Evolutionary conservation across 2,888 invertebrate genomes (phyloP), one percentile per base, ranked within the genome.

Genomic region (Apeira syringaria): DNA sequence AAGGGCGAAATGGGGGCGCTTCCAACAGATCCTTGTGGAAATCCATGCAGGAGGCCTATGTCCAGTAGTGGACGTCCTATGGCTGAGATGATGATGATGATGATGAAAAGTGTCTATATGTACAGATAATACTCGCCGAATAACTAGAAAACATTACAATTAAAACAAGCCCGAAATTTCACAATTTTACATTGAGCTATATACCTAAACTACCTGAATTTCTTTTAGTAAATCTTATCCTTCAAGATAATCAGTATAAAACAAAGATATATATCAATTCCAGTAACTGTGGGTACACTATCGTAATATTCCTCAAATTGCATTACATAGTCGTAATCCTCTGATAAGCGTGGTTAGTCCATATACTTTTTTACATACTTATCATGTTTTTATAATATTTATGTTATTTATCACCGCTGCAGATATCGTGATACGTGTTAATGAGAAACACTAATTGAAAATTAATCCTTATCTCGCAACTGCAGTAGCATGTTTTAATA

Each of bases 201-300:
- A n/a, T n/a, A n/a, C n/a, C n/a, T n/a, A n/a, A n/a, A n/a, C n/a
- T n/a, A 2, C 2, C 20, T 33, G 22, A 26, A 33, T 15, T 40
- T 33, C 34, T 41, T 35, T 30, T 27, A 20, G 26, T 26, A 27
- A 25, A 4, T 5, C 12, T 30, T 30, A 42, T 42, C 42, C 8
- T 4, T 0, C 0, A 15, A 9, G 35, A 36, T 35, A 31, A 41
- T 35, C 28, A 20, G n/a, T 2, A n/a, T 17, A 7, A 17, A 13
- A 1, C 26, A 10, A 3, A 20, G 35, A 43, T 43, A 6, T 3
- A 3, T 35, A 43, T 43, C 43, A 8, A n/a, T 43, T 32, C 43
- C 8, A 17, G 3, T 32, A 36, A 43, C 30, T 41, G 7, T n/a
- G n/a, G 18, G 17, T 22, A 6, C 5, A 26, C 11, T 11, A 31